Conservation (phyloP, 2,113 vertebrate genomes). For the Pedetes capensis region DNA sequence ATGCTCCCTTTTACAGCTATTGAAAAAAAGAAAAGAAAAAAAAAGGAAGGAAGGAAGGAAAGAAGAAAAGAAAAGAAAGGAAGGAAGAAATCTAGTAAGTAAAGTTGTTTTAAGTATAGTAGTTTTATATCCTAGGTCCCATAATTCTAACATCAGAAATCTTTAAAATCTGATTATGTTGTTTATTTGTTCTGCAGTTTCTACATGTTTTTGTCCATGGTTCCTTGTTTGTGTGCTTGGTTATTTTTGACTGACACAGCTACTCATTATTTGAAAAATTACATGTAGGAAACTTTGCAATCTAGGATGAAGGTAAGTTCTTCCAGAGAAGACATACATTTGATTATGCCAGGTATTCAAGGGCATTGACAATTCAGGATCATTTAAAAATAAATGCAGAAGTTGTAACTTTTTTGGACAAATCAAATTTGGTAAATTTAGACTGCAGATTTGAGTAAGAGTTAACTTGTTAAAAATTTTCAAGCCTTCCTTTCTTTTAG, state of each 20-base stretch:
- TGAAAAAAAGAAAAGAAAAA: no score
- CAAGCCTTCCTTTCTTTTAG: background rate
- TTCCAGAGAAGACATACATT: background rate
- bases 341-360: constrained; percentile 24
- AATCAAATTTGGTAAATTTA: background rate
- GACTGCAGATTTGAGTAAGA: background rate
- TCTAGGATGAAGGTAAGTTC: background rate
- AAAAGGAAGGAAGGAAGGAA: no score
- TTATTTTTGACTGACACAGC: background rate
- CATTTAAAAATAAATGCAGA: constrained; percentile 44
- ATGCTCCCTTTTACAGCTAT: background rate
- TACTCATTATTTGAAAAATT: constrained; percentile 22
- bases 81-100: no score
- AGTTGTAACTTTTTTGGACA: background rate
- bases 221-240: background rate
- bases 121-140: background rate
- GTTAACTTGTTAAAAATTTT: background rate
- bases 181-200: constrained; percentile 14
- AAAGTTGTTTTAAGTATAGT: background rate
- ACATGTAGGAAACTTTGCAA: background rate
- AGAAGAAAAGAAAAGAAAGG: no score
- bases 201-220: background rate
- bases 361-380: background rate
- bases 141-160: constrained; percentile 5
- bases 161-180: background rate